A percentile compares a stretch with the other conserved stretches of the same genome.
phyloP scores from a whole-genome alignment of 2,797 vertebrate genomes.

The Pteronotus mesoamericanus region DNA sequence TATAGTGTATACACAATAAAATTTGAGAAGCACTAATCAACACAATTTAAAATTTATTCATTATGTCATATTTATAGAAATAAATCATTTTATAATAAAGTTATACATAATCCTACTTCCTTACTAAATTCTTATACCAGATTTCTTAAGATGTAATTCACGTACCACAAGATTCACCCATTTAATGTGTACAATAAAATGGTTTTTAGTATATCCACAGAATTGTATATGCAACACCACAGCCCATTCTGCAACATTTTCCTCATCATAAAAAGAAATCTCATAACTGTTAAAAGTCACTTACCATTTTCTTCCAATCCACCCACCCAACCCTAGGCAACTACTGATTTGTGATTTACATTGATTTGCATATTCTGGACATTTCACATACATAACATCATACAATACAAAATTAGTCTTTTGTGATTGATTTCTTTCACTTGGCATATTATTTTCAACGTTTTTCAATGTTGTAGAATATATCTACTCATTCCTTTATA shows the following conservation, averaged over 20 bases:
- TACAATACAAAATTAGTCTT: neutral
- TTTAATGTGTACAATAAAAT: neutral
- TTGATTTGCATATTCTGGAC: neutral
- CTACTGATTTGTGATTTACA: neutral
- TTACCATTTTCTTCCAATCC: neutral
- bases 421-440: neutral
- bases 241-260: neutral
- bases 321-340: neutral
- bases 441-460: neutral
- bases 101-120: neutral
- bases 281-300: neutral
- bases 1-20: neutral
- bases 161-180: neutral
- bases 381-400: neutral
- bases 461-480: neutral
- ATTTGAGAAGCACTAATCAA: neutral
- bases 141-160: neutral
- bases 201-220: neutral
- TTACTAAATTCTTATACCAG: neutral
- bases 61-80: neutral
- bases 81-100: neutral
- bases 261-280: neutral
- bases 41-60: neutral
- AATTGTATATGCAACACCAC: neutral
- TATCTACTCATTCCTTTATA: neutral